Conservation (phyloP, 2,797 vertebrate genomes). For the Menidia menidia region DNA sequence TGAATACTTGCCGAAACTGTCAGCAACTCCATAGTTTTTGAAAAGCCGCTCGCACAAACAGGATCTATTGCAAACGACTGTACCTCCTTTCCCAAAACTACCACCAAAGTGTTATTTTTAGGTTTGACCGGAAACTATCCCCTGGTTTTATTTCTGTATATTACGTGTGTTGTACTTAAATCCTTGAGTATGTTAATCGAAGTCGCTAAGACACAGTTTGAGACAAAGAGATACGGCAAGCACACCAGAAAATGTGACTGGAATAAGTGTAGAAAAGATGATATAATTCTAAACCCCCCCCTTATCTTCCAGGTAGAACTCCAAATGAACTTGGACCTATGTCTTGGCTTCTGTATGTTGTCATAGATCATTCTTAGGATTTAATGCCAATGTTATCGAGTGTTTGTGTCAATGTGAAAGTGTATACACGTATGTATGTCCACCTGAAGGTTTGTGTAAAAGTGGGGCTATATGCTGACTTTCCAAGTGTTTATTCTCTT, state of each 20-base stretch:
- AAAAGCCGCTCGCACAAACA: slow-evolving; percentile 23
- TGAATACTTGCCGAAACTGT: slow-evolving; percentile 44
- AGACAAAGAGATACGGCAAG: neutral
- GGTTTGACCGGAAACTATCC: neutral
- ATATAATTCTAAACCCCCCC: neutral
- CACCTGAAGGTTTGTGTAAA: neutral
- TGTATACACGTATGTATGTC: neutral
- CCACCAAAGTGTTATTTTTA: neutral
- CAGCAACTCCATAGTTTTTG: slow-evolving; percentile 30
- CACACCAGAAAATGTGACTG: slow-evolving; percentile 7
- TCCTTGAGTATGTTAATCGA: neutral
- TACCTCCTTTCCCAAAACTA: slow-evolving; percentile 1
- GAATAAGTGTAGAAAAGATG: slow-evolving; percentile 1
- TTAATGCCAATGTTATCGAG: neutral
- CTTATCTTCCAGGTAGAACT: neutral
- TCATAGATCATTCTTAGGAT: neutral
- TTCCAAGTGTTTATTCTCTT: neutral
- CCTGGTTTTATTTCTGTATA: neutral
- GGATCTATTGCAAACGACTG: neutral
- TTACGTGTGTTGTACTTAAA: neutral
- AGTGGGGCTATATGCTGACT: neutral
- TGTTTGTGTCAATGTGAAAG: neutral
- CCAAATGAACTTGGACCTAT: neutral
- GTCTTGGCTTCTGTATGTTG: neutral
- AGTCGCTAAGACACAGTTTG: neutral